These are phyloP conservation scores for Chionis minor DNA, from an alignment of 2,113 vertebrate genomes.

Conservation along the genomic window DNA sequence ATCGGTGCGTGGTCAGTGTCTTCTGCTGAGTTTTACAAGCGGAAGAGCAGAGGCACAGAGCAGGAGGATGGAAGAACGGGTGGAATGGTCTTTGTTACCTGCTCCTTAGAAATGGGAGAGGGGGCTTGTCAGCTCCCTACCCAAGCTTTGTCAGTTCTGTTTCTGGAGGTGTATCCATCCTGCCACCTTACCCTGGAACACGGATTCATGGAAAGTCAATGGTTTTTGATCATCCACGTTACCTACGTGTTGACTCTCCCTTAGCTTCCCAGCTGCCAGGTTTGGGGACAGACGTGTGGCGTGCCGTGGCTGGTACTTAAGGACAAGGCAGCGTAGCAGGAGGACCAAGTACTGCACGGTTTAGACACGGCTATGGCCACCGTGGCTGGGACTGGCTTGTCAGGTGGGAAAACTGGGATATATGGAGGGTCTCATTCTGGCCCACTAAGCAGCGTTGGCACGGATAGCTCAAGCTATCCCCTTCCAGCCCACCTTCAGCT, in stretches of 20 bases:
- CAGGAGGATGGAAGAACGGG: background rate
- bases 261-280: too few species aligned
- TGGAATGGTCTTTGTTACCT: background rate
- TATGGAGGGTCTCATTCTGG: background rate
- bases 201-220: background rate
- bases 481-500: background rate
- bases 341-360: background rate
- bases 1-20: fast-evolving
- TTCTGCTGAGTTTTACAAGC: background rate
- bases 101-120: background rate
- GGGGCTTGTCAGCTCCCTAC: too few species aligned
- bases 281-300: fast-evolving
- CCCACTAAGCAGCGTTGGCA: background rate
- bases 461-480: background rate
- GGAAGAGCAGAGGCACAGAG: background rate
- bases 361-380: fast-evolving
- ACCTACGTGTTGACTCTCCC: background rate
- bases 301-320: fast-evolving
- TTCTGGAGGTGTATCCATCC: background rate
- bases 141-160: background rate
- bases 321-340: background rate
- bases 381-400: background rate
- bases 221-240: background rate
- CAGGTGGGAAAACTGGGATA: fast-evolving
- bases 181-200: background rate